Base-by-base conservation (phyloP, 1,140 invertebrate genomes). In the Apis laboriosa region DNA sequence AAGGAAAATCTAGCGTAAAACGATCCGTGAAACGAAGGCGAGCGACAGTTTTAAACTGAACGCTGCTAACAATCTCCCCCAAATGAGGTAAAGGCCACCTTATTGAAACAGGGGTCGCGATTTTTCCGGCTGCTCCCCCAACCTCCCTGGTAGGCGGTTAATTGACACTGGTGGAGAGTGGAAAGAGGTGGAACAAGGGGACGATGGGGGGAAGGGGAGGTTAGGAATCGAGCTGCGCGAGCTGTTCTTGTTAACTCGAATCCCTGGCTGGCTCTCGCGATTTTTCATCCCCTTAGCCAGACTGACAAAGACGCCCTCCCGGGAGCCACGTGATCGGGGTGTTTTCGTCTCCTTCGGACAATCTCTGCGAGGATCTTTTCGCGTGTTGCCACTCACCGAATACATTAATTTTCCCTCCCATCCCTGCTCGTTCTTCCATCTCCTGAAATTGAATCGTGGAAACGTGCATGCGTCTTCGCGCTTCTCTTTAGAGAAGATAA, bases 1-100 rank as follows among this genome's bases (percentile, higher is more conserved):
- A 34, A 34, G 3, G 87, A 93, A 53, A 60, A 93, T 94, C 92
- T 90, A 92, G 89, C 91, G 90, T 86, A 92, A 93, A 93, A 89
- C 90, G 92, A 94, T 93, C 89, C 85, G 79, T 43, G 83, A 86
- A 86, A 58, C 77, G 78, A 86, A 88, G 55, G 28, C 68, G 28
- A n/a, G 88, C 89, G 93, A 93, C 91, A 93, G 91, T 94, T 92
- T 94, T 92, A 93, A 93, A 94, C 92, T 93, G 89, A 89, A 87
- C 91, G 90, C 90, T 91, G 83, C 90, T 92, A 93, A 93, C 92
- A 93, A 94, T 93, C 92, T 93, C 88, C 92, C 92, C 91, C 87
- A 94, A 94, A 94, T 94, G 93, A 94, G 93, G 93, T 94, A 94
- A 94, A 94, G 92, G 92, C 92, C 90, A 92, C 92, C 93, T 94